Conservation (phyloP, 2,797 vertebrate genomes). For the Poecilia picta region DNA sequence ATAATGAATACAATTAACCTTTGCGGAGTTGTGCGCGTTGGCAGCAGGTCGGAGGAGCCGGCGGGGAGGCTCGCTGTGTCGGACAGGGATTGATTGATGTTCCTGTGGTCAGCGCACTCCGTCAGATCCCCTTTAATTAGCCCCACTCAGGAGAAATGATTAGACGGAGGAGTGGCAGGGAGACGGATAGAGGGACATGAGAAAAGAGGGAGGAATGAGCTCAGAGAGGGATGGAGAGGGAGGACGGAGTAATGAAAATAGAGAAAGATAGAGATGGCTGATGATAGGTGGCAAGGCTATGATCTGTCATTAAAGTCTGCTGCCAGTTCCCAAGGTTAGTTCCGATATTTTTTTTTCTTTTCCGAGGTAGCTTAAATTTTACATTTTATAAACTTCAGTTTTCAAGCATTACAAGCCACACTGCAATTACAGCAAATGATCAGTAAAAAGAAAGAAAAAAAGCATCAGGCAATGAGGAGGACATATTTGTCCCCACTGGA, state of each 20-base stretch:
- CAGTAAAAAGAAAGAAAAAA: constrained; percentile 1
- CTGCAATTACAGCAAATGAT: background rate
- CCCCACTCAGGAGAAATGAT: constrained; percentile 71
- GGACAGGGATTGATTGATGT: constrained; percentile 83
- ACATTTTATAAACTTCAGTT: constrained; percentile 30
- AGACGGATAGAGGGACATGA: constrained; percentile 49
- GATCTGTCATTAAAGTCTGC: constrained; percentile 47
- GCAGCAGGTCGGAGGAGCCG: constrained; percentile 71
- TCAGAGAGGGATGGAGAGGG: constrained; percentile 13
- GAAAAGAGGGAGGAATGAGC: constrained; percentile 31
- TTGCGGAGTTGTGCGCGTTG: constrained; percentile 64
- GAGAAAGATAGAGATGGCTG: constrained; percentile 26
- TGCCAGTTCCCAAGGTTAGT: constrained; percentile 43
- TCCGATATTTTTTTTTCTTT: constrained; percentile 14
- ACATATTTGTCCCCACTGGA: background rate
- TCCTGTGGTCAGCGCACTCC: constrained; percentile 71
- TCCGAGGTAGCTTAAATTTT: constrained; percentile 23
- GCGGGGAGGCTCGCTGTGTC: constrained; percentile 55
- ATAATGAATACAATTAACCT: constrained; percentile 87
- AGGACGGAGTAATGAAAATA: constrained; percentile 29
- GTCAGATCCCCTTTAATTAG: constrained; percentile 82
- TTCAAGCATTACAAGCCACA: constrained; percentile 4
- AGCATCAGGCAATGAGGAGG: constrained; percentile 16
- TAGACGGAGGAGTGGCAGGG: constrained; percentile 64
- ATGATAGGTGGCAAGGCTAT: constrained; percentile 44